These are phyloP conservation scores for Zapus hudsonius DNA, from an alignment of 2,113 vertebrate species.

Conservation along the genomic window DNA sequence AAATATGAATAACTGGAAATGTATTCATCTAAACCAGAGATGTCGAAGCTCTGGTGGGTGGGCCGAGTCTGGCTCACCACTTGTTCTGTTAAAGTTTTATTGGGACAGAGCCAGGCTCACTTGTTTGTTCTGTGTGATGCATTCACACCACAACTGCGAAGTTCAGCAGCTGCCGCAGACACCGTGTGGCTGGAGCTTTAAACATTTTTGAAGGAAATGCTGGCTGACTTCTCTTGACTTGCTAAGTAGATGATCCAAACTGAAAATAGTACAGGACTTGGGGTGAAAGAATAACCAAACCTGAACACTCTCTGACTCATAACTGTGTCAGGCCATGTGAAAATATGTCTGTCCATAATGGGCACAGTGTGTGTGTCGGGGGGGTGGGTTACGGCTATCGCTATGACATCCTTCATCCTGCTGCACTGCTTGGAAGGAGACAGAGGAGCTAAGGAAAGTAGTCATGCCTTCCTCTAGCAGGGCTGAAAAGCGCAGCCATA, in stretches of 20 bases:
- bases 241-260: background rate
- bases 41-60: background rate
- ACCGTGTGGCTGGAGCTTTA: background rate
- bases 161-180: background rate
- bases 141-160: background rate
- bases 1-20: background rate
- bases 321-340: background rate
- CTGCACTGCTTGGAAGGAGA: background rate
- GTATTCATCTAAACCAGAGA: background rate
- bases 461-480: background rate
- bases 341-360: background rate
- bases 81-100: background rate
- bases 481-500: background rate
- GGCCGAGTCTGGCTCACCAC: background rate
- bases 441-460: background rate
- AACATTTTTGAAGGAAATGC: background rate
- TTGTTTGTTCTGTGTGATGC: background rate
- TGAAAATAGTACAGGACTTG: background rate
- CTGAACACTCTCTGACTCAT: background rate
- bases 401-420: background rate
- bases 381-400: background rate
- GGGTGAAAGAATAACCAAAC: background rate
- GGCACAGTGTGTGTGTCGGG: fast-evolving
- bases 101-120: background rate
- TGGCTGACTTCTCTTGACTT: background rate